Conservation (phyloP, 2,888 invertebrate species). For the Orthosia incerta region DNA sequence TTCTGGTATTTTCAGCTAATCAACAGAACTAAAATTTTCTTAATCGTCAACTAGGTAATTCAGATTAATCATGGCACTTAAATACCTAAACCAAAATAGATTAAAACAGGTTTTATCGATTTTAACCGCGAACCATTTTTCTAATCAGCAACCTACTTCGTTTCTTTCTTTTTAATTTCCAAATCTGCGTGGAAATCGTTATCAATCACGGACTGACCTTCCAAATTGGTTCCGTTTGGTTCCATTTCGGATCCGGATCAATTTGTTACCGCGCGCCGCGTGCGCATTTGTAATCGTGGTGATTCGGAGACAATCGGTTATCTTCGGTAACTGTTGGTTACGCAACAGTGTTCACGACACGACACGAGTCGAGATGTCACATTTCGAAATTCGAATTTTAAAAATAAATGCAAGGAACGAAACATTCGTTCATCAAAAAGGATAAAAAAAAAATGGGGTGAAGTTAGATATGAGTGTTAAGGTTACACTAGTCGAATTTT, state of each 20-base stretch:
- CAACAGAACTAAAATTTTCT: neutral
- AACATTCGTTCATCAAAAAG: no score
- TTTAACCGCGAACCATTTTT: constrained; percentile 34
- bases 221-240: constrained; percentile 61
- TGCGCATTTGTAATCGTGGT: constrained; percentile 52
- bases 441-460: no score
- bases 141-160: constrained; percentile 25
- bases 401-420: constrained; percentile 1
- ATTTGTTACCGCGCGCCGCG: constrained; percentile 42
- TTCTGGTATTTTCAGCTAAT: neutral
- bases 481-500: no score
- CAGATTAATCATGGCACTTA: constrained; percentile 23
- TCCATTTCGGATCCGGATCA: constrained; percentile 60
- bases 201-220: constrained; percentile 59
- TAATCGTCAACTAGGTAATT: neutral
- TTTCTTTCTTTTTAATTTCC: constrained; percentile 48
- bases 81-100: neutral
- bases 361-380: constrained; percentile 32
- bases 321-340: constrained; percentile 45
- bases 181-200: constrained; percentile 58
- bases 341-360: constrained; percentile 31
- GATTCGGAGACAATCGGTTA: constrained; percentile 55
- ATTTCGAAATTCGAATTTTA: constrained; percentile 36
- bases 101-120: constrained; percentile 12
- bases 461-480: no score